These are phyloP conservation scores for Lophochroa leadbeateri DNA, from an alignment of 2,113 vertebrate species.

Conservation along the genomic window DNA sequence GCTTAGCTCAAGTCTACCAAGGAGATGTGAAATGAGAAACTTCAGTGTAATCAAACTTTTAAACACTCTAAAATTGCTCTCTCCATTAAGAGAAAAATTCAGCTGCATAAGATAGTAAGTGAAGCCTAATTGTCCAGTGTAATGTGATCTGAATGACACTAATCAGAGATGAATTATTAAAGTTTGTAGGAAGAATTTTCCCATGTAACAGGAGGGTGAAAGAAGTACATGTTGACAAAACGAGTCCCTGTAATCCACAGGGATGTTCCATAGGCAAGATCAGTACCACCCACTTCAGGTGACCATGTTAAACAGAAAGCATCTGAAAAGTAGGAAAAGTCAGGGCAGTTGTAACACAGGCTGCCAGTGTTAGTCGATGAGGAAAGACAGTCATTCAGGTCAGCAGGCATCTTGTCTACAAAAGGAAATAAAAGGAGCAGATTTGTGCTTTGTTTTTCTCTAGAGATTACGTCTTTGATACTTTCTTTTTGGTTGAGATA, in stretches of 20 bases:
- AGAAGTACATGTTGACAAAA: not conserved
- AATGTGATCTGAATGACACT: not conserved
- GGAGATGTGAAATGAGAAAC: not conserved
- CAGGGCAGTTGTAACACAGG: not conserved
- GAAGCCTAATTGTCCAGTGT: not conserved
- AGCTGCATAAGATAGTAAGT: not conserved
- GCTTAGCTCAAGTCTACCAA: not conserved
- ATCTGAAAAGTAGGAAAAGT: not conserved
- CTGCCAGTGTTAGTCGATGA: not conserved
- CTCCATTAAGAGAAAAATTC: not conserved
- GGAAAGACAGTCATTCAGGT: not conserved
- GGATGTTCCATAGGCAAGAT: not conserved
- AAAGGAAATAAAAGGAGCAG: not conserved
- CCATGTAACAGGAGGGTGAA: not conserved
- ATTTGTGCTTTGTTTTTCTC: not conserved
- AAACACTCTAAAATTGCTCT: not conserved
- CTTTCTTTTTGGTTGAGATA: not conserved
- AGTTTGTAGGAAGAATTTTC: not conserved
- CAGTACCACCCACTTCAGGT: not conserved
- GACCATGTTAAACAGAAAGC: not conserved
- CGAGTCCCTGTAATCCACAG: not conserved
- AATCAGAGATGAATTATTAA: not conserved
- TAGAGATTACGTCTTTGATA: not conserved
- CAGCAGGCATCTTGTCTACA: not conserved
- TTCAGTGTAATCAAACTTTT: not conserved